Evolutionary conservation across 1,140 invertebrate species (phyloP).

Genomic region (Diachasma alloeum): DNA sequence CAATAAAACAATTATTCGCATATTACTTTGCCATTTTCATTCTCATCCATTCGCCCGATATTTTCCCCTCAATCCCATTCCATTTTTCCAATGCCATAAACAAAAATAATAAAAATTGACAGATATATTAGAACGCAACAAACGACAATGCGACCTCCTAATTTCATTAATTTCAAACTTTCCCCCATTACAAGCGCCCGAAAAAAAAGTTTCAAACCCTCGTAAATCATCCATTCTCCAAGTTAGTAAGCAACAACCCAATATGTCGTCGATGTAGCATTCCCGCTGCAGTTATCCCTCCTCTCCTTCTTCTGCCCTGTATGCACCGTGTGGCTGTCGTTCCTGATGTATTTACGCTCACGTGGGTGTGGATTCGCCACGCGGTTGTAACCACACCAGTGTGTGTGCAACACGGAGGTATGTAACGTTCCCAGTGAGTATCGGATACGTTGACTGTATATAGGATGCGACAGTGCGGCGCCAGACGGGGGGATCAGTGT

Average conservation of each 20-base stretch:
- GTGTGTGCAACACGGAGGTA: background rate
- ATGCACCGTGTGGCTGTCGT: background rate
- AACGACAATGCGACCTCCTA: no score
- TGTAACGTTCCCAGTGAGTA: background rate
- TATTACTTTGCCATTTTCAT: no score
- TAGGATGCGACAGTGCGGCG: conserved; percentile 22
- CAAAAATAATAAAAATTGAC: no score
- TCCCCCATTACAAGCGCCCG: background rate
- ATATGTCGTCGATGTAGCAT: background rate
- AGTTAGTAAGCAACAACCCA: background rate
- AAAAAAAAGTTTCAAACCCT: background rate
- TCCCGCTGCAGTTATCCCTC: background rate
- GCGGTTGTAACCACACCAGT: background rate
- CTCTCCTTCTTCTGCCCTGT: background rate
- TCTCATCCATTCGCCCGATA: no score
- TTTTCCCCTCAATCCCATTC: no score
- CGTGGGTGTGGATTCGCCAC: background rate
- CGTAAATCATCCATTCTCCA: background rate
- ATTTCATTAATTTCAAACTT: no score
- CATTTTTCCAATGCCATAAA: no score
- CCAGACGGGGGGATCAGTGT: background rate
- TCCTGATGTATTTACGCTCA: conserved; percentile 5
- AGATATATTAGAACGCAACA: no score
- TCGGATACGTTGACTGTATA: conserved; percentile 15
- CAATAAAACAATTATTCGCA: no score